phyloP scores from a whole-genome alignment of 2,888 invertebrate species.

The Eucriotettix oculatus region DNA sequence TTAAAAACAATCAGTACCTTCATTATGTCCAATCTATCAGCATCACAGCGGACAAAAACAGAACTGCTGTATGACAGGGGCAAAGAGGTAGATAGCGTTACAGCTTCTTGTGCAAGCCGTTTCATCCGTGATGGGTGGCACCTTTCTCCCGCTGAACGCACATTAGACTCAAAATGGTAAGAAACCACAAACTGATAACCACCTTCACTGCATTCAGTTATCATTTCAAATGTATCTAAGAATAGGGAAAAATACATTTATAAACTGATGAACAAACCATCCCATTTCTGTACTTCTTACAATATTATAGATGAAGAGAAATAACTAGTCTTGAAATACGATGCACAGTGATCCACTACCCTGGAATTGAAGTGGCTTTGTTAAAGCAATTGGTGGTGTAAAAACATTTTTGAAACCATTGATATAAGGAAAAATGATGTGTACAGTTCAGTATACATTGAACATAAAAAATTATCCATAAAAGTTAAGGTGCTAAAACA shows the following conservation, averaged over 20 bases:
- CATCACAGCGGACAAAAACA: slow-evolving; percentile 89
- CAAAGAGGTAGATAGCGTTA: slow-evolving; percentile 78
- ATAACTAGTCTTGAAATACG: too few species aligned
- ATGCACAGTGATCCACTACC: too few species aligned
- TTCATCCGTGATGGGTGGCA: slow-evolving; percentile 77
- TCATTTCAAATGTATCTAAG: slow-evolving; percentile 84
- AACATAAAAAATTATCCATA: too few species aligned
- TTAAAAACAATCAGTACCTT: slow-evolving; percentile 38
- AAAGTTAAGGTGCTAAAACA: too few species aligned
- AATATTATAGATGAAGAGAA: too few species aligned
- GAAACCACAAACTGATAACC: slow-evolving; percentile 68
- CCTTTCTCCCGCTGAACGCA: slow-evolving; percentile 70
- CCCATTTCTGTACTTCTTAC: too few species aligned
- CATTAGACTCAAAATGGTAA: slow-evolving; percentile 78
- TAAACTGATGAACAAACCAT: neutral
- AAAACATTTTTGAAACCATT: too few species aligned
- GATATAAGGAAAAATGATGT: too few species aligned
- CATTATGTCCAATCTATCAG: slow-evolving; percentile 88
- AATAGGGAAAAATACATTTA: slow-evolving; percentile 9
- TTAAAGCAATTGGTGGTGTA: too few species aligned
- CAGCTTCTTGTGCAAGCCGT: slow-evolving; percentile 86
- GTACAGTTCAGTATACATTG: too few species aligned
- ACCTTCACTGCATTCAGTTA: slow-evolving; percentile 57
- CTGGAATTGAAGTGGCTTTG: too few species aligned
- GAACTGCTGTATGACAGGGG: slow-evolving; percentile 86